Evolutionary conservation across 2,888 invertebrate genomes (phyloP).

Genomic region (Cetonia aurata): DNA sequence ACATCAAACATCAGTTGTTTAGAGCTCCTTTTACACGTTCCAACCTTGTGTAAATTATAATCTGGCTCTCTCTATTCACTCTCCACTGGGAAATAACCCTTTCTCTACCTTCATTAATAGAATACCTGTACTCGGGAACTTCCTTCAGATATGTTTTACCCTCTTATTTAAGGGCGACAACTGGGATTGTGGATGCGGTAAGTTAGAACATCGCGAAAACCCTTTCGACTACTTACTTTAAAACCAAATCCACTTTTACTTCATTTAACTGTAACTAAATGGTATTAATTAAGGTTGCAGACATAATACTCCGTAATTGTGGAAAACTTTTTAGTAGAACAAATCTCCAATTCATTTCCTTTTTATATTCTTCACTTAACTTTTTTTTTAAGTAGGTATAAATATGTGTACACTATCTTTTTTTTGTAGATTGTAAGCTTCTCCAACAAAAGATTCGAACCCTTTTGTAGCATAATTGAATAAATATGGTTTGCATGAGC

Average conservation of each 20-base stretch:
- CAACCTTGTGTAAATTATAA: conserved; percentile 40
- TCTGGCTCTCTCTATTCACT: conserved; percentile 16
- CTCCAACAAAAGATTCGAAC: too few relatives aligned
- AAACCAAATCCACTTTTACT: conserved; percentile 40
- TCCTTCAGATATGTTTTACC: conserved; percentile 54
- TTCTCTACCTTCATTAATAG: conserved; percentile 55
- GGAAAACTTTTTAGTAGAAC: conserved; percentile 22
- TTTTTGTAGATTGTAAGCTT: too few relatives aligned
- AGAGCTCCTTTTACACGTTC: conserved; percentile 35
- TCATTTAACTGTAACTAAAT: conserved; percentile 45
- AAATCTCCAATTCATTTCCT: too few relatives aligned
- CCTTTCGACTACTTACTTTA: conserved; percentile 35
- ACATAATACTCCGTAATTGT: background rate
- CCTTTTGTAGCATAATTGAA: too few relatives aligned
- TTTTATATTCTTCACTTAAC: conserved; percentile 3
- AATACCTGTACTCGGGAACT: conserved; percentile 55
- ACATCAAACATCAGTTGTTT: conserved; percentile 40
- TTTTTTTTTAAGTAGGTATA: background rate
- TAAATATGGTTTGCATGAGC: too few relatives aligned
- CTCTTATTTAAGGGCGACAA: conserved; percentile 53
- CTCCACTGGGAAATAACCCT: conserved; percentile 41
- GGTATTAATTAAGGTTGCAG: conserved; percentile 46
- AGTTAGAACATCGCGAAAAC: conserved; percentile 36
- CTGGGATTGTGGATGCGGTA: conserved; percentile 50
- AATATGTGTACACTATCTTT: too few relatives aligned